Conservation (phyloP, 2,888 invertebrate species). For the Archips xylosteana region DNA sequence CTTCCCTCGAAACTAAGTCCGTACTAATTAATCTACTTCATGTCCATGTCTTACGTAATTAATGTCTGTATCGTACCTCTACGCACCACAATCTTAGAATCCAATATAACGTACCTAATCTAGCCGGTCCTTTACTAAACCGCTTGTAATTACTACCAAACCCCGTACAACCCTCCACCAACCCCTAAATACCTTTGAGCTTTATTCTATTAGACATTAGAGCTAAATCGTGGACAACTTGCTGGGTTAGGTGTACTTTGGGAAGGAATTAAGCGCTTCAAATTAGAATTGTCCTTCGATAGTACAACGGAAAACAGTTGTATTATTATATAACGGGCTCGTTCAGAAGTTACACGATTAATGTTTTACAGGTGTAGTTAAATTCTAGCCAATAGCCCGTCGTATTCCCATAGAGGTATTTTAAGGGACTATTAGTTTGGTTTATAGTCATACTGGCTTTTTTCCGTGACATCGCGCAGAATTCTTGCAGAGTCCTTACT, state of each 20-base stretch:
- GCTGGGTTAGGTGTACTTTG: slow-evolving; percentile 31
- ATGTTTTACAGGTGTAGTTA: slow-evolving; percentile 9
- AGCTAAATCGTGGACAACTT: slow-evolving; percentile 19
- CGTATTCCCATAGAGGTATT: neutral
- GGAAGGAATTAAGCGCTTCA: slow-evolving; percentile 42
- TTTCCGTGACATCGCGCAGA: too few relatives aligned
- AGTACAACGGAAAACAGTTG: slow-evolving; percentile 32
- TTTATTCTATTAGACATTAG: slow-evolving; percentile 7
- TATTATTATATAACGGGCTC: slow-evolving; percentile 15
- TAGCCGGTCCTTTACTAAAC: slow-evolving; percentile 38
- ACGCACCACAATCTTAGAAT: slow-evolving; percentile 30
- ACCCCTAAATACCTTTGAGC: slow-evolving; percentile 7
- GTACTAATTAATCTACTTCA: slow-evolving; percentile 34
- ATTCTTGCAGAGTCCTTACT: too few relatives aligned
- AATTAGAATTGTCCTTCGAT: slow-evolving; percentile 42
- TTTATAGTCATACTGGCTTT: too few relatives aligned
- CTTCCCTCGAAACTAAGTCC: neutral
- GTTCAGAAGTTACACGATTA: neutral
- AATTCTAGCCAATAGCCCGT: neutral
- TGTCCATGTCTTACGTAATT: slow-evolving; percentile 35
- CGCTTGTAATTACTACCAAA: slow-evolving; percentile 46
- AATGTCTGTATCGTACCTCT: slow-evolving; percentile 38
- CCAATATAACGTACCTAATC: slow-evolving; percentile 33
- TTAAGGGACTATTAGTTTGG: neutral
- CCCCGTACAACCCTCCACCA: slow-evolving; percentile 26